Percentiles rank a stretch among this genome's conserved stretches.
These are phyloP conservation scores for Epinephelus lanceolatus DNA, from an alignment of 2,113 vertebrate genomes.

Conservation along the genomic window DNA sequence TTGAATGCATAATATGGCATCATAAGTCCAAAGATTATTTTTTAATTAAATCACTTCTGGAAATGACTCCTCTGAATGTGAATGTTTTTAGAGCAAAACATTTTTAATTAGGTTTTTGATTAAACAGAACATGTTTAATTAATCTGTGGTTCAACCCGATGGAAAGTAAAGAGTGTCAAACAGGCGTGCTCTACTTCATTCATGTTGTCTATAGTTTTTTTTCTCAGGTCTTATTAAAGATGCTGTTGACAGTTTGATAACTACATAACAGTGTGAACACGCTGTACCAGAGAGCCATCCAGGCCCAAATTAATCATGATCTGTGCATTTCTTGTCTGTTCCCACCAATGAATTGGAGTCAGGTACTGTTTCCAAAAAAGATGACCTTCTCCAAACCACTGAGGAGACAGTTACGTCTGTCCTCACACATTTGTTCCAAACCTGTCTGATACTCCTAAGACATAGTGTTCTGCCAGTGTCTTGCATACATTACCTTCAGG, in stretches of 20 bases:
- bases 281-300: constrained; percentile 14
- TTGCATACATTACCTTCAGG: no score
- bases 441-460: constrained; percentile 1
- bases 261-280: constrained; percentile 9
- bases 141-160: constrained; percentile 23
- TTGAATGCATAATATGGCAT: constrained; percentile 33
- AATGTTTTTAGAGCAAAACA: constrained; percentile 49
- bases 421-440: constrained; percentile 21
- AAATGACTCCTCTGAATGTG: constrained; percentile 25
- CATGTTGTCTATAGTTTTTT: neutral
- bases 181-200: constrained; percentile 9
- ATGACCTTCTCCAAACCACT: constrained; percentile 35
- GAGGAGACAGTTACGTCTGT: neutral
- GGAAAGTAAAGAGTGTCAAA: constrained; percentile 10
- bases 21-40: constrained; percentile 24
- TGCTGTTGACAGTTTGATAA: constrained; percentile 52
- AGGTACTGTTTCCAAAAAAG: constrained; percentile 2
- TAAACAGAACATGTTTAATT: constrained; percentile 41
- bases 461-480: no score
- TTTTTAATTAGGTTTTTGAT: constrained; percentile 52
- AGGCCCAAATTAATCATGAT: constrained; percentile 36
- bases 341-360: constrained; percentile 29
- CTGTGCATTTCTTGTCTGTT: constrained; percentile 45
- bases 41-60: constrained; percentile 42
- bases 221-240: constrained; percentile 23